These are phyloP conservation scores for Biston stratarius DNA, from an alignment of 2,888 invertebrate species.

Conservation along the genomic window DNA sequence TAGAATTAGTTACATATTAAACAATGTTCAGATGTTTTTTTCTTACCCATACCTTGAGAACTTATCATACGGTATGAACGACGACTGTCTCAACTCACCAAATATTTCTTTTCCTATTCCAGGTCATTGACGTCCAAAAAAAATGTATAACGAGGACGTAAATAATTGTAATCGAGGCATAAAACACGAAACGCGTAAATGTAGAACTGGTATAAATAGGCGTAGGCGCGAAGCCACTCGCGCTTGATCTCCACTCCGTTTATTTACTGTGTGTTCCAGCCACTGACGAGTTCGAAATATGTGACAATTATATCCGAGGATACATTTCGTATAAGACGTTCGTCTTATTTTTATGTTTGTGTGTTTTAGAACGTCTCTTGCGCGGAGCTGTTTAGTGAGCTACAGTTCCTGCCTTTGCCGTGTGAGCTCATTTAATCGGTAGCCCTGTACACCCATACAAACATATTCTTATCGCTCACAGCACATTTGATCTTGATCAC, in stretches of 20 bases:
- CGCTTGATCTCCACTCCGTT: slow-evolving; percentile 18
- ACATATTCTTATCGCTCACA: no score
- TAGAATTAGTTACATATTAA: no score
- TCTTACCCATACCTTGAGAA: neutral
- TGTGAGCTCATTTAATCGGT: no score
- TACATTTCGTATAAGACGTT: neutral
- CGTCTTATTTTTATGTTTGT: neutral
- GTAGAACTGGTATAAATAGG: slow-evolving; percentile 40
- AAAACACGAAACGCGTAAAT: slow-evolving; percentile 36
- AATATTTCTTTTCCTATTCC: neutral
- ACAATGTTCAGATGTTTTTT: no score
- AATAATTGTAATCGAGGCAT: slow-evolving; percentile 43
- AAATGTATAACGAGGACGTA: slow-evolving; percentile 38
- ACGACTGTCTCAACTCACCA: neutral
- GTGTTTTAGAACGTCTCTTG: no score
- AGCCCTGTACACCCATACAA: no score
- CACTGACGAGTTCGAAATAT: neutral
- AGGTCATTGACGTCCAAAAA: slow-evolving; percentile 45
- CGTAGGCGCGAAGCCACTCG: slow-evolving; percentile 23
- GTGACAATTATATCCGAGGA: neutral
- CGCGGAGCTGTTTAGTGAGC: no score
- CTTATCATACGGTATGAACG: neutral
- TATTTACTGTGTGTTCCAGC: slow-evolving; percentile 1
- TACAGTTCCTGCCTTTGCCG: no score
- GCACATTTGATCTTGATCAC: no score